Evolutionary conservation across 2,797 vertebrate genomes (phyloP), one percentile per base, ranked within the genome.

Genomic region (Selene dorsalis): DNA sequence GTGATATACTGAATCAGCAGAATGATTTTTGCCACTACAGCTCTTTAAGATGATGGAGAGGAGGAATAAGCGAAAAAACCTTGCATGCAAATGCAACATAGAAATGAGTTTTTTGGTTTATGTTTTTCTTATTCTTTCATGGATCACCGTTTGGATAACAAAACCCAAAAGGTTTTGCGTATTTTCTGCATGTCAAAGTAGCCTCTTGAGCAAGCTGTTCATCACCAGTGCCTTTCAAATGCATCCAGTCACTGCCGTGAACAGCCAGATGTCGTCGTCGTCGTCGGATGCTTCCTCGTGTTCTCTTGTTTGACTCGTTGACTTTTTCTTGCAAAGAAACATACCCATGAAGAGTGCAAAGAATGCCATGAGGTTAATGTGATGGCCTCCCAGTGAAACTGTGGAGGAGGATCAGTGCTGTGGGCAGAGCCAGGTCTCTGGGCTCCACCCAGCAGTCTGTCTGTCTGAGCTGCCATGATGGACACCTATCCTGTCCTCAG

Each of bases 281-380:
- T 32, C 69, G 8, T 64, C 69, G 20, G 71, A 65, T 2, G 79
- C 30, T 75, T 85, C 83, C 73, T 73, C 11, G 45, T 39, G 38
- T 83, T 75, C 69, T 80, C 67, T 71, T n/a, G 24, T 81, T 79
- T 85, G 76, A 80, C 82, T 87, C 28, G 69, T 82, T 35, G 38
- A 87, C 86, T 92, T 77, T 85, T 86, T 90, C 86, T 91, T 87
- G 88, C 87, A 92, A 92, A 91, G 76, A 93, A 92, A 93, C 92
- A 91, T 92, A 94, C 91, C 92, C 93, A 94, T 95, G 94, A 95
- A 94, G 93, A 95, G 95, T 95, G 95, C 94, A 95, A 95, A 95
- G 92, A 95, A 95, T 95, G 95, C 94, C 93, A 95, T 94, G 94
- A 95, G 94, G 93, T 94, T 93, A 94, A 95, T 95, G 93, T 93